A percentile compares a stretch with the other conserved stretches of the same genome.
Evolutionary conservation across 2,888 invertebrate species (phyloP).

Genomic region (Listrodromus nycthemerus): DNA sequence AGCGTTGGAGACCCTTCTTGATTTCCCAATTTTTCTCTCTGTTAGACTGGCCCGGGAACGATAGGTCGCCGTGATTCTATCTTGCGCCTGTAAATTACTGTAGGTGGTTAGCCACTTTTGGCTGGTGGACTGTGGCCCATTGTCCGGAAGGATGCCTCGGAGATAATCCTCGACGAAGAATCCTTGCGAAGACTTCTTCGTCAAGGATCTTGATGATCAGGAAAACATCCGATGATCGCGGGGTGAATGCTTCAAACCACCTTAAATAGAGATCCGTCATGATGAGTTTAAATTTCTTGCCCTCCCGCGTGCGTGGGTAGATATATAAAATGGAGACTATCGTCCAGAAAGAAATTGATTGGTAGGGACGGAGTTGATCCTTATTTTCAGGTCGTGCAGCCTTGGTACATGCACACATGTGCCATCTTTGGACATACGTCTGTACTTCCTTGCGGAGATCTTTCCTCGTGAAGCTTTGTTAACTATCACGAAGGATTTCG

Average conservation of each 20-base stretch:
- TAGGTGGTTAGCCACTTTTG: too few species aligned
- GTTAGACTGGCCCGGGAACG: background rate
- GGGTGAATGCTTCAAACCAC: slow-evolving; percentile 67
- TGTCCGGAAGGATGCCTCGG: too few species aligned
- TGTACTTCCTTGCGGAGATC: too few species aligned
- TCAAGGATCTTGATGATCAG: background rate
- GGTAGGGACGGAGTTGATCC: too few species aligned
- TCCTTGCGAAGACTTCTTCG: too few species aligned
- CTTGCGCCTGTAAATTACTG: too few species aligned
- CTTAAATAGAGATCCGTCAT: slow-evolving; percentile 67
- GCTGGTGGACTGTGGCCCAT: too few species aligned
- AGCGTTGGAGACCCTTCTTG: slow-evolving; percentile 3
- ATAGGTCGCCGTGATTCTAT: too few species aligned
- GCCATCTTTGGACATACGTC: too few species aligned
- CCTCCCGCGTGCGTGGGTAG: slow-evolving; percentile 46
- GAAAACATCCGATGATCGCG: slow-evolving; percentile 8
- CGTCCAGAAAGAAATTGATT: slow-evolving; percentile 4
- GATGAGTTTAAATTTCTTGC: slow-evolving; percentile 62
- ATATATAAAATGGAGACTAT: background rate
- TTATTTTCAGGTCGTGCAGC: too few species aligned
- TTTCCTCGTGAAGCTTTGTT: slow-evolving; percentile 5
- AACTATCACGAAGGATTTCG: slow-evolving; percentile 62
- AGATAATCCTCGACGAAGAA: too few species aligned
- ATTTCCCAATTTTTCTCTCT: slow-evolving; percentile 1
- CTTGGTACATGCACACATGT: too few species aligned